Evolutionary conservation across 2,797 vertebrate genomes (phyloP).

Genomic region (Rhincodon typus): DNA sequence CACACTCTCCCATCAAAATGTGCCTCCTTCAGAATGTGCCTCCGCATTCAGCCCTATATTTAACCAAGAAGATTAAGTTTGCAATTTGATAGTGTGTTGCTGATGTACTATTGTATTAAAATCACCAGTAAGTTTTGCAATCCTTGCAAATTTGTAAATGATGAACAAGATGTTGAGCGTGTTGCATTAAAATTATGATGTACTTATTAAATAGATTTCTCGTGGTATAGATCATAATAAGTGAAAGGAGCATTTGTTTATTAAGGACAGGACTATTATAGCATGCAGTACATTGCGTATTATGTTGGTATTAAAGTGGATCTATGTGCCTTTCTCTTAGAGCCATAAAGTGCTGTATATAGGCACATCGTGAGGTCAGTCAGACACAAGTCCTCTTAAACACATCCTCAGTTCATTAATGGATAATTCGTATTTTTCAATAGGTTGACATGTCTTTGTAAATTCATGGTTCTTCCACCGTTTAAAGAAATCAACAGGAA

Average conservation of each 20-base stretch:
- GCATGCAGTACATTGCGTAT: background rate
- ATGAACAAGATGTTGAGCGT: background rate
- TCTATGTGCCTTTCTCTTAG: background rate
- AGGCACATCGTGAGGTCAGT: background rate
- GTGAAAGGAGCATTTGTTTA: background rate
- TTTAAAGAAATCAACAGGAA: background rate
- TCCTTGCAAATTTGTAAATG: background rate
- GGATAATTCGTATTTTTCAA: background rate
- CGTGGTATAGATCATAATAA: background rate
- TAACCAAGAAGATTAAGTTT: background rate
- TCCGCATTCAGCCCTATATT: background rate
- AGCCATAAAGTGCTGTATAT: background rate
- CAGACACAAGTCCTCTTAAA: background rate
- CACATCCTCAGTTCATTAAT: background rate
- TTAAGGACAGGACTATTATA: background rate
- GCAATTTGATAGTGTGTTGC: background rate
- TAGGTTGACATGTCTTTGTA: background rate
- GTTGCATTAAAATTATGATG: slow-evolving; percentile 2
- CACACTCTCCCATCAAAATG: background rate
- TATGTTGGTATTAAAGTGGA: background rate
- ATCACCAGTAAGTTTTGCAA: background rate
- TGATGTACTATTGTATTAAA: background rate
- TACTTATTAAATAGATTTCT: slow-evolving; percentile 20
- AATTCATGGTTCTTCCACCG: background rate
- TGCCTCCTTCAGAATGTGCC: background rate